Percentiles rank a stretch among this genome's conserved stretches.
phyloP scores from a whole-genome alignment of 1,140 invertebrate genomes.

The Scaptomyza graminum region DNA sequence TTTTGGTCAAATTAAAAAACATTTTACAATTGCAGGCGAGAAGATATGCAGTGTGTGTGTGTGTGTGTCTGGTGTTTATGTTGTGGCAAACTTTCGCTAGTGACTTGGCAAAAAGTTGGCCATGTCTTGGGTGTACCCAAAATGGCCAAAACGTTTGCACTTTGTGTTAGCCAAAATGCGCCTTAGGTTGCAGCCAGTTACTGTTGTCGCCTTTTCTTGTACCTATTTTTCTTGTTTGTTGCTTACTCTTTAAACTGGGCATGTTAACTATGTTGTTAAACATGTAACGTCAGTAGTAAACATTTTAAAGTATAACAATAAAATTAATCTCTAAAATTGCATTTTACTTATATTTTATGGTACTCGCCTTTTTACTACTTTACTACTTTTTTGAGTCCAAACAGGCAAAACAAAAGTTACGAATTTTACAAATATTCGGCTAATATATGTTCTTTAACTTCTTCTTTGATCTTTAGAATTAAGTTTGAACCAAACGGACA shows the following conservation, averaged over 20 bases:
- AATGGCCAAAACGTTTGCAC: slow-evolving; percentile 68
- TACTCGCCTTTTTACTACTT: too few relatives aligned
- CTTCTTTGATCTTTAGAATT: too few relatives aligned
- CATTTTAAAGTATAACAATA: too few relatives aligned
- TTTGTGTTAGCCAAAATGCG: slow-evolving; percentile 42
- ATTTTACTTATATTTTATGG: too few relatives aligned
- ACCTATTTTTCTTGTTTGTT: slow-evolving; percentile 6
- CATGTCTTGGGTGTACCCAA: slow-evolving; percentile 37
- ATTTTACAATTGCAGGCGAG: slow-evolving; percentile 67
- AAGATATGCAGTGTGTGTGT: slow-evolving; percentile 4
- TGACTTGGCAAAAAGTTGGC: slow-evolving; percentile 62
- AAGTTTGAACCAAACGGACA: too few relatives aligned
- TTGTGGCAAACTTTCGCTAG: slow-evolving; percentile 46
- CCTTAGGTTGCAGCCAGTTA: slow-evolving; percentile 28
- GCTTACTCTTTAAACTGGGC: neutral
- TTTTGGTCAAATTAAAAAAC: slow-evolving; percentile 78
- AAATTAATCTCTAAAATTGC: too few relatives aligned
- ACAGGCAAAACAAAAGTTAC: too few relatives aligned
- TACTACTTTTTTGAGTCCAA: too few relatives aligned
- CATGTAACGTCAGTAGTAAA: too few relatives aligned
- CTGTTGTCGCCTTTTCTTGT: slow-evolving; percentile 44
- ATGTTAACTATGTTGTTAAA: neutral
- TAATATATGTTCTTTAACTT: too few relatives aligned
- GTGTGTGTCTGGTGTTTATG: slow-evolving; percentile 2
- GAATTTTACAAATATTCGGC: too few relatives aligned